Conservation (phyloP, 2,797 vertebrate species). For the Echeneis naucrates region DNA sequence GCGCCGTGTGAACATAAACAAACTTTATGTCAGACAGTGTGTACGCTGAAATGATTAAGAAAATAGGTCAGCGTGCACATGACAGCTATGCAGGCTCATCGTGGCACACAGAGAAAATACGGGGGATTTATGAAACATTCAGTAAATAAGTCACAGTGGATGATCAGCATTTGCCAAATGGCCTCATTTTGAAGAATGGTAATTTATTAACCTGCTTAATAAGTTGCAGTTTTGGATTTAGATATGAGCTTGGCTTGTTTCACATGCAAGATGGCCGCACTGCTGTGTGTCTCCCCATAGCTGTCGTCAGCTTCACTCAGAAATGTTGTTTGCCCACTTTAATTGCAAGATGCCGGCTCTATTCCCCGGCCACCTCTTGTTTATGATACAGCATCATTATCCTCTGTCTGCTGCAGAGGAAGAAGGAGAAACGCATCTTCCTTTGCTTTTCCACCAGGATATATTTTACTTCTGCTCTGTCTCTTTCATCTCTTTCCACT, state of each 20-base stretch:
- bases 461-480: constrained; percentile 63
- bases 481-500: constrained; percentile 77
- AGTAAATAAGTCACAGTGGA: constrained; percentile 61
- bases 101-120: constrained; percentile 22
- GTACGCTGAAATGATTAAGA: constrained; percentile 48
- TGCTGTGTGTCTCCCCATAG: constrained; percentile 16
- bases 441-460: constrained; percentile 55
- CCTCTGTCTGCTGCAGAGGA: constrained; percentile 35
- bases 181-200: constrained; percentile 39
- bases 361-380: constrained; percentile 71
- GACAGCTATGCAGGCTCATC: constrained; percentile 28
- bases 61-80: constrained; percentile 18
- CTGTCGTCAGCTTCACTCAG: constrained; percentile 43
- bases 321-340: constrained; percentile 75
- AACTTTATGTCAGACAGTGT: constrained; percentile 27
- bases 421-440: constrained; percentile 29
- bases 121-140: constrained; percentile 48
- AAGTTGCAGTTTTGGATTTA: constrained; percentile 1
- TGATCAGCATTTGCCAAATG: constrained; percentile 54
- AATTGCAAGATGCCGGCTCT: constrained; percentile 73
- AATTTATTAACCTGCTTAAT: constrained; percentile 35
- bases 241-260: constrained; percentile 18
- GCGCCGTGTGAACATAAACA: constrained; percentile 42
- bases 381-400: constrained; percentile 79
- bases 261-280: constrained; percentile 17